Evolutionary conservation across 30 jellyfish, hydroid and myxozoan genomes (phyloP).

Genomic region (Sanderia malayensis): DNA sequence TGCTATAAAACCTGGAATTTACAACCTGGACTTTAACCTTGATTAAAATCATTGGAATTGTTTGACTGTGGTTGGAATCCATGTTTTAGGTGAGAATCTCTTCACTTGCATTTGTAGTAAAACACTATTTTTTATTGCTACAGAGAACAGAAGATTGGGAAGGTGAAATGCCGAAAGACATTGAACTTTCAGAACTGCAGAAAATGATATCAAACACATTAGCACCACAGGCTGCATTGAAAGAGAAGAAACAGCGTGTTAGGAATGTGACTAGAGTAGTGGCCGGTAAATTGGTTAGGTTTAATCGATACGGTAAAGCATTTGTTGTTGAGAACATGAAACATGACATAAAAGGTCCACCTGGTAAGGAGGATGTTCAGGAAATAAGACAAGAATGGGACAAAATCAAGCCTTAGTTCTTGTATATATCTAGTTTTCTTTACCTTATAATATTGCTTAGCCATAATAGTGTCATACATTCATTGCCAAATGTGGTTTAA

Average conservation of each 20-base stretch:
- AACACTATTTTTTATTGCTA: constrained; percentile 3
- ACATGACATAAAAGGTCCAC: constrained; percentile 72
- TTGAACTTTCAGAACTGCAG: constrained; percentile 25
- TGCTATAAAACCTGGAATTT: too few species aligned
- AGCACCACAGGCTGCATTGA: constrained; percentile 6
- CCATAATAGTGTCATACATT: too few species aligned
- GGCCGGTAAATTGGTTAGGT: constrained; percentile 64
- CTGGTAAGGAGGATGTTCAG: constrained; percentile 38
- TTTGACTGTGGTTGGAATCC: too few species aligned
- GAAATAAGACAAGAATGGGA: constrained; percentile 62
- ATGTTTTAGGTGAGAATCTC: too few species aligned
- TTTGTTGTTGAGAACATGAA: constrained; percentile 67
- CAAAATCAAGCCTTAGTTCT: constrained; percentile 45
- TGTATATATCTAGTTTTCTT: too few species aligned
- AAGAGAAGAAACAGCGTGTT: constrained; percentile 21
- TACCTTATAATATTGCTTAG: too few species aligned
- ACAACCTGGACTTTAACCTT: too few species aligned
- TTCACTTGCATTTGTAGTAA: too few species aligned
- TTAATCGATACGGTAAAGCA: constrained; percentile 79
- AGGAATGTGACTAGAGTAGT: constrained; percentile 34
- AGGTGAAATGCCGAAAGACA: constrained; percentile 52
- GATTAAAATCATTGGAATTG: too few species aligned
- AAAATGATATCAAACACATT: constrained; percentile 13
- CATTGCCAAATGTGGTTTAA: too few species aligned
- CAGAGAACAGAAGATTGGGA: constrained; percentile 93